phyloP scores from a whole-genome alignment of 1,140 invertebrate species.

The Zaprionus kolodkinae region DNA sequence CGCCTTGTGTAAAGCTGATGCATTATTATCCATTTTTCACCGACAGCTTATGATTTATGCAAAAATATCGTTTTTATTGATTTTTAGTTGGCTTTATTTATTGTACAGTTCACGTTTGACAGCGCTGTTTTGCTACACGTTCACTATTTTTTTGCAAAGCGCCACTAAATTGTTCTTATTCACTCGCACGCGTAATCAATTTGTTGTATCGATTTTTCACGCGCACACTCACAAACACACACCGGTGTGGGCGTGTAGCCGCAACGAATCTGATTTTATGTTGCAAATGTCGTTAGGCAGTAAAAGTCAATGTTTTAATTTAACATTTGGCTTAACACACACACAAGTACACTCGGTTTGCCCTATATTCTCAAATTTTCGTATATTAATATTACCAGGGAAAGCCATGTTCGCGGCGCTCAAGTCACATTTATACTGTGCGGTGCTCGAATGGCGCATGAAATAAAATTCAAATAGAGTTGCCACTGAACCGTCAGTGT shows the following conservation, averaged over 20 bases:
- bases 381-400: conserved; percentile 85
- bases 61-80: conserved; percentile 24
- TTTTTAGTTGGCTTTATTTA: conserved; percentile 26
- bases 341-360: conserved; percentile 74
- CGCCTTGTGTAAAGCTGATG: conserved; percentile 50
- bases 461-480: conserved; percentile 54
- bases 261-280: conserved; percentile 27
- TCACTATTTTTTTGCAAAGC: conserved; percentile 55
- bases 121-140: conserved; percentile 47
- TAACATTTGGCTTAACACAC: conserved; percentile 81
- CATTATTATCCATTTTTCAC: conserved; percentile 54
- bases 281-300: conserved; percentile 43
- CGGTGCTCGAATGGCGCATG: conserved; percentile 51
- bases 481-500: conserved; percentile 16
- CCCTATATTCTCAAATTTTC: conserved; percentile 82
- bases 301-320: conserved; percentile 73
- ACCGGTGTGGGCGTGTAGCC: conserved; percentile 36
- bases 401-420: conserved; percentile 85
- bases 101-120: conserved; percentile 39
- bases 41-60: conserved; percentile 27
- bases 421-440: conserved; percentile 72
- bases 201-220: conserved; percentile 63
- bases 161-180: conserved; percentile 63
- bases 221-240: conserved; percentile 41
- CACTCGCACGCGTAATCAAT: conserved; percentile 60